Evolutionary conservation across 2,888 invertebrate genomes (phyloP).

Genomic region (Bhutanitis thaidina): DNA sequence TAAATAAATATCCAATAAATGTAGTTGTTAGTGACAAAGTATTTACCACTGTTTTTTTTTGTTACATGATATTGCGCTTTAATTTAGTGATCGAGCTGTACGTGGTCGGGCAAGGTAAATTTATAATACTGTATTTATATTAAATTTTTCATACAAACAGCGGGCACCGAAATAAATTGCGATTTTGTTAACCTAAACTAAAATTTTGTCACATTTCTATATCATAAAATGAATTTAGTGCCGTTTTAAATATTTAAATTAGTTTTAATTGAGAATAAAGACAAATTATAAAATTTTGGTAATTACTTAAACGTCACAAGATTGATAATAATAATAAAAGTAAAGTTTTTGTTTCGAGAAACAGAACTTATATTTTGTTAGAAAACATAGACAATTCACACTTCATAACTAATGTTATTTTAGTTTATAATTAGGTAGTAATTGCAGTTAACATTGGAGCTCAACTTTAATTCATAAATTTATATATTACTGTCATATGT

Average conservation of each 20-base stretch:
- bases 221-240: conserved; percentile 13
- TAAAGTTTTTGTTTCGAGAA: too few relatives aligned
- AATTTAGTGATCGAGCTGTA: conserved; percentile 4
- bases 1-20: too few relatives aligned
- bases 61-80: conserved; percentile 23
- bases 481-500: too few relatives aligned
- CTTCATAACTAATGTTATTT: too few relatives aligned
- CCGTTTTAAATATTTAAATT: conserved; percentile 5
- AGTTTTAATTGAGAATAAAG: background rate
- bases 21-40: too few relatives aligned
- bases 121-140: conserved; percentile 23
- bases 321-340: background rate
- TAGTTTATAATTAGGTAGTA: too few relatives aligned
- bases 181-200: conserved; percentile 10
- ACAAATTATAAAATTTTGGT: background rate
- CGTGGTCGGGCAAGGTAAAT: conserved; percentile 12
- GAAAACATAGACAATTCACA: too few relatives aligned
- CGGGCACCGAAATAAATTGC: conserved; percentile 21
- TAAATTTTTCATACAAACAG: conserved; percentile 23
- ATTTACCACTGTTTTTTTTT: too few relatives aligned
- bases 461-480: too few relatives aligned
- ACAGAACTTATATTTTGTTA: too few relatives aligned
- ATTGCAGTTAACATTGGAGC: too few relatives aligned
- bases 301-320: too few relatives aligned
- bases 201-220: conserved; percentile 20